These are phyloP conservation scores for Diprion similis DNA, from an alignment of 1,140 invertebrate genomes.

Conservation along the genomic window DNA sequence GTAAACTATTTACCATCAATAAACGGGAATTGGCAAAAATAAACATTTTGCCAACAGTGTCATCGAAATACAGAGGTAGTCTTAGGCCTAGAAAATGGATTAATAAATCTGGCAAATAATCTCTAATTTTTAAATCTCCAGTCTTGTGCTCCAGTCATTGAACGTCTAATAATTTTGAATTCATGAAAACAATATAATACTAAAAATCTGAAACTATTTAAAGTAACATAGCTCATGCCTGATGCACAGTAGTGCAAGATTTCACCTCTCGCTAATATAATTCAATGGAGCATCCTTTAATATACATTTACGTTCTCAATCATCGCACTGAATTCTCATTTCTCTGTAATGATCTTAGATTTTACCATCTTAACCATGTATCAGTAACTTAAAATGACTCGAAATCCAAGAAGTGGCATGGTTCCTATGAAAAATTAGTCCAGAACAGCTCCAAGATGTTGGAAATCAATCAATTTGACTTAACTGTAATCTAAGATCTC, in stretches of 20 bases:
- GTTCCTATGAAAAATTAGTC: slow-evolving; percentile 32
- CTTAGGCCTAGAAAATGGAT: neutral
- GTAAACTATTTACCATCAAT: too few relatives aligned
- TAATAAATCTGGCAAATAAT: neutral
- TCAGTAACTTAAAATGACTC: too few relatives aligned
- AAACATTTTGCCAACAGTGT: neutral
- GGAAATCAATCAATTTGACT: slow-evolving; percentile 47
- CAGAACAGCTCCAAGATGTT: slow-evolving; percentile 46
- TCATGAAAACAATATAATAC: neutral
- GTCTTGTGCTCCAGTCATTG: too few relatives aligned
- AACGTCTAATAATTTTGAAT: neutral
- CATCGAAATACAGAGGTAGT: neutral
- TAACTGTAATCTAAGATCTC: slow-evolving; percentile 50
- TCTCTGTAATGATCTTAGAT: neutral
- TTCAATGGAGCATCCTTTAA: neutral
- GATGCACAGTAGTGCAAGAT: neutral
- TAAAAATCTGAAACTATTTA: neutral
- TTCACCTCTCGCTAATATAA: neutral
- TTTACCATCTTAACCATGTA: neutral
- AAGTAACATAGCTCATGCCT: neutral
- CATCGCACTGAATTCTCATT: neutral
- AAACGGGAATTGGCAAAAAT: neutral
- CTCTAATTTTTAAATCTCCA: too few relatives aligned
- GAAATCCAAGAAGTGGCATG: too few relatives aligned
- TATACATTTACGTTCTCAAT: neutral